Conservation (phyloP, 2,113 vertebrate species). For the Amblyopsis rosae region DNA sequence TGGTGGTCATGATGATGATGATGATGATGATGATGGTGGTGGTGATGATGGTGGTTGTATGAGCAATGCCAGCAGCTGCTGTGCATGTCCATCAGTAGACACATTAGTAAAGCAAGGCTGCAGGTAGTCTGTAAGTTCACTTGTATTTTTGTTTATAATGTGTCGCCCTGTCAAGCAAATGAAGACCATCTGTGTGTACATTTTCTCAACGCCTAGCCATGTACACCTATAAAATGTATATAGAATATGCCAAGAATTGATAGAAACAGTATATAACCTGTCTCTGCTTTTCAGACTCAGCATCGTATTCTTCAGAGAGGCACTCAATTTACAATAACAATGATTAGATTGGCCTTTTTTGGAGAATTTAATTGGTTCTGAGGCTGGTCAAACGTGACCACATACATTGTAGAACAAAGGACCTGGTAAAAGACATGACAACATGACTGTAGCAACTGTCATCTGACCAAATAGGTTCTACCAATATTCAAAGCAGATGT, state of each 20-base stretch:
- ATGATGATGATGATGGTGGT: conserved; percentile 10
- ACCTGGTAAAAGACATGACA: too few species aligned
- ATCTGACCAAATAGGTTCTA: too few species aligned
- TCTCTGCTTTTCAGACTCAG: background rate
- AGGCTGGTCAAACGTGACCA: too few species aligned
- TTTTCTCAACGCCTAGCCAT: background rate
- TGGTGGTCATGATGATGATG: background rate
- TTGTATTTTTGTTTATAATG: conserved; percentile 12
- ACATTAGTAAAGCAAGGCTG: conserved; percentile 16
- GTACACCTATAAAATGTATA: background rate
- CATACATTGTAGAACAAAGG: too few species aligned
- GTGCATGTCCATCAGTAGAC: background rate
- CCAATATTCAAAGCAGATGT: too few species aligned
- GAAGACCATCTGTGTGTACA: background rate
- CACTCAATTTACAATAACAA: background rate
- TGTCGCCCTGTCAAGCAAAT: conserved; percentile 16
- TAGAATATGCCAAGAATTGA: background rate
- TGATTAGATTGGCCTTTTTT: too few species aligned
- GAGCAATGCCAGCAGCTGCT: conserved; percentile 11
- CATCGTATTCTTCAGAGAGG: conserved; percentile 12
- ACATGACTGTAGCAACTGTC: too few species aligned
- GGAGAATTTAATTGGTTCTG: too few species aligned
- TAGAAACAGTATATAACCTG: background rate
- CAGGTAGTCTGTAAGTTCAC: background rate
- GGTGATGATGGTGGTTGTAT: conserved; percentile 8